Base-by-base conservation (phyloP, 2,888 invertebrate genomes). In the Leucophora obtusa region DNA sequence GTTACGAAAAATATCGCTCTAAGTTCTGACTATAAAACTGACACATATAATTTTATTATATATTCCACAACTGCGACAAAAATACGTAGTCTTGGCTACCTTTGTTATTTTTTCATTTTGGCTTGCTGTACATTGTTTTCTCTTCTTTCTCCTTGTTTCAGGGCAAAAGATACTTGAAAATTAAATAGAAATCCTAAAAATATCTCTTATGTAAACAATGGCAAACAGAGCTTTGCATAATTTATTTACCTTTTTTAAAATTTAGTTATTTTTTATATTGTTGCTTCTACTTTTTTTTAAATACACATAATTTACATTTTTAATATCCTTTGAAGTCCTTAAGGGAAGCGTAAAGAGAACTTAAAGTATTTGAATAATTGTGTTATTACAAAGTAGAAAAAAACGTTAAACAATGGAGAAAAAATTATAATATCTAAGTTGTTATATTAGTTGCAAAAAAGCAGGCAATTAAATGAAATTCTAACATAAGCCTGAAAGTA, bases 231-330 rank as follows among this genome's bases (percentile, higher is more conserved):
- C 66, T 78, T 73, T 58, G 65, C 77, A 71, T 79, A 73, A 73
- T 62, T 76, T 76, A 72, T 75, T 72, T 62, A 58, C 58, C 56
- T 76, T 69, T 58, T 68, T 35, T 43, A 1, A 28, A 28, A 28
- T 28, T 6, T 28, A 28, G 28, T 15, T 50, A 10, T 59, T 11
- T 53, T 62, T 38, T 50, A 33, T 18, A 28, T 59, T 24, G 54
- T 24, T n/a, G 11, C 35, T 24, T 15, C 28, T 47, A 4, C 18
- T 53, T 21, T 53, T 21, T 21, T 68, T 53, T 11, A 21, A 43
- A 54, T 58, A 50, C 53, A 43, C 76, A 70, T 73, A 75, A 81
- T 81, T 77, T 77, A 51, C 58, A 76, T 72, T 72, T 75, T 75
- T 58, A 71, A 60, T 63, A 53, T 56, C 15, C 38, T 66, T 53